Percentiles rank a stretch among this genome's conserved stretches.
These are phyloP conservation scores for Ctenodactylus gundi DNA, from an alignment of 2,113 vertebrate genomes.

Conservation along the genomic window DNA sequence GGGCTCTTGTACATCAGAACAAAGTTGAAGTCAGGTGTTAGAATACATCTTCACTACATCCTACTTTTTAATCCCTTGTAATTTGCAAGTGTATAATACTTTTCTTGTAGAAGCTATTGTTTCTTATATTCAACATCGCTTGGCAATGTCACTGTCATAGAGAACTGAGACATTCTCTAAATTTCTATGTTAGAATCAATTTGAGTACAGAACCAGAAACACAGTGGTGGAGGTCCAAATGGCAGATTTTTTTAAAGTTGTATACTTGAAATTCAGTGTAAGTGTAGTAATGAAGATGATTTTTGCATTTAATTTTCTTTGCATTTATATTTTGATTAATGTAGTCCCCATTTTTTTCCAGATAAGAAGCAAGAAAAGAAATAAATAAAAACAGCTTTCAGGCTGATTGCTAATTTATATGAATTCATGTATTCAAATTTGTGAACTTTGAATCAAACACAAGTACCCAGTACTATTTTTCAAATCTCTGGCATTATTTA, in stretches of 20 bases:
- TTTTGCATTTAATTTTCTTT: slow-evolving; percentile 75
- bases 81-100: not conserved
- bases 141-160: not conserved
- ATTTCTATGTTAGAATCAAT: not conserved
- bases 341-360: slow-evolving; percentile 62
- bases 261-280: slow-evolving; percentile 27
- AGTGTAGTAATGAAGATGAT: slow-evolving; percentile 61
- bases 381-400: slow-evolving; percentile 67
- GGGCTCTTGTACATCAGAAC: not conserved
- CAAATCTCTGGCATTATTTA: slow-evolving; percentile 70
- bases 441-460: slow-evolving; percentile 75
- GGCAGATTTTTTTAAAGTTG: not conserved
- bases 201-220: not conserved
- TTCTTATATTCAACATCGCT: not conserved
- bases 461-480: slow-evolving; percentile 69
- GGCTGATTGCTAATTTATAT: slow-evolving; percentile 79
- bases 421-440: slow-evolving; percentile 79
- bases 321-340: slow-evolving; percentile 74
- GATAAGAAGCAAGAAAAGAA: slow-evolving; percentile 62
- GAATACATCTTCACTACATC: not conserved
- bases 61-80: not conserved
- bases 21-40: not conserved
- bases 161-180: not conserved
- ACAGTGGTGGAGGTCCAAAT: not conserved
- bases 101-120: not conserved